Evolutionary conservation across 2,797 vertebrate genomes (phyloP).

Genomic region (Sparus aurata): DNA sequence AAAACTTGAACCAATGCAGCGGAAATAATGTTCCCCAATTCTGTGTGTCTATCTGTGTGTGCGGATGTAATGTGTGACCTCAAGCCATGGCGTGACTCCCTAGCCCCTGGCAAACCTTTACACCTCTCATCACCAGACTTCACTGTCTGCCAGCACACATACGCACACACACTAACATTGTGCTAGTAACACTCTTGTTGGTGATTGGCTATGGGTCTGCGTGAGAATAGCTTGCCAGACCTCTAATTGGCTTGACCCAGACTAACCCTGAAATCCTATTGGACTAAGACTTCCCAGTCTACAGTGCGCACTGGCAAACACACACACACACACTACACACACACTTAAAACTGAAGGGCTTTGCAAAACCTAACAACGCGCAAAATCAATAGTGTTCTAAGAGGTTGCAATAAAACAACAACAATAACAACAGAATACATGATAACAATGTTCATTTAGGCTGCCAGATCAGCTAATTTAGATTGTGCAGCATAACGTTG

Average conservation of each 20-base stretch:
- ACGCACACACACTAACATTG: constrained; percentile 30
- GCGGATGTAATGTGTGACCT: constrained; percentile 27
- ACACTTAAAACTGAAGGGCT: constrained; percentile 44
- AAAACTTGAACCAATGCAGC: constrained; percentile 16
- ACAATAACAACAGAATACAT: constrained; percentile 31
- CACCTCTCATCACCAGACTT: constrained; percentile 64
- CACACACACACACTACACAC: constrained; percentile 12
- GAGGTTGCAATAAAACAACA: constrained; percentile 30
- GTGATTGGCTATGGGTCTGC: constrained; percentile 83
- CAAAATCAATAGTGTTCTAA: constrained; percentile 58
- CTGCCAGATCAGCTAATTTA: constrained; percentile 2
- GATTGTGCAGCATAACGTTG: constrained; percentile 10
- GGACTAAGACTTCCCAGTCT: constrained; percentile 86
- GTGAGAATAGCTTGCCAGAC: constrained; percentile 88
- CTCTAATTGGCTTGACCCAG: constrained; percentile 91
- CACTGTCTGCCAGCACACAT: constrained; percentile 58
- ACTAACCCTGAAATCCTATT: constrained; percentile 91
- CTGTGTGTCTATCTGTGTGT: constrained; percentile 25
- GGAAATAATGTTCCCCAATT: constrained; percentile 1
- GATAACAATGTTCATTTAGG: background rate
- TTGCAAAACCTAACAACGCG: constrained; percentile 48
- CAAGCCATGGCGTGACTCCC: constrained; percentile 60
- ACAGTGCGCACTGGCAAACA: constrained; percentile 38
- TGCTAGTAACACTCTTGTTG: constrained; percentile 77
- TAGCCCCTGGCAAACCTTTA: constrained; percentile 67